Percentiles rank a stretch among this genome's conserved stretches.
These are phyloP conservation scores for Mungos mungo DNA, from an alignment of 2,113 vertebrate species.

Conservation along the genomic window DNA sequence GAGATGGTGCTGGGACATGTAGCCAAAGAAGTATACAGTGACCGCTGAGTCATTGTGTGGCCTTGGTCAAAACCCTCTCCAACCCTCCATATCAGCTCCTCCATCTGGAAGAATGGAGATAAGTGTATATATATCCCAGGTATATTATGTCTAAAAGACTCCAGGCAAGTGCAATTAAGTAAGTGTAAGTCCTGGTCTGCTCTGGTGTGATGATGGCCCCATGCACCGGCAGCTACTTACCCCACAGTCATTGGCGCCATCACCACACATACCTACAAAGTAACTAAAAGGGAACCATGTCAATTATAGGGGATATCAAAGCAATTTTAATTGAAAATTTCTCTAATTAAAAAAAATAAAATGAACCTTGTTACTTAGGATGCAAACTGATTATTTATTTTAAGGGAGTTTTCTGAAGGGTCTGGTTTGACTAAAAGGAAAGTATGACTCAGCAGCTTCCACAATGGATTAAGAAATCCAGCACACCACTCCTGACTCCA, in stretches of 20 bases:
- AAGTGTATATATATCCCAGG: not conserved
- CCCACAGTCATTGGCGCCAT: slow-evolving; percentile 90
- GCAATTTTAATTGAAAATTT: not conserved
- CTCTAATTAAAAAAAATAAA: slow-evolving; percentile 52
- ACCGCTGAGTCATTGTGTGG: not conserved
- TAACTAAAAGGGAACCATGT: slow-evolving; percentile 82
- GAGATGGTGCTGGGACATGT: not conserved
- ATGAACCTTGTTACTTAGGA: not conserved
- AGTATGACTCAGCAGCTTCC: not conserved
- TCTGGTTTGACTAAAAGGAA: not conserved
- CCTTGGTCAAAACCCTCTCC: slow-evolving; percentile 1
- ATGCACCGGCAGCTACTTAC: slow-evolving; percentile 79
- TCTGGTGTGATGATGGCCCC: not conserved
- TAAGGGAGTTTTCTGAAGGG: slow-evolving; percentile 6
- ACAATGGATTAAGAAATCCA: not conserved
- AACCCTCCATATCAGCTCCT: not conserved
- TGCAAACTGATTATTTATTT: not conserved
- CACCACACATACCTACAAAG: slow-evolving; percentile 90
- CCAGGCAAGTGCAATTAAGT: not conserved
- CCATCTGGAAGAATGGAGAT: not conserved
- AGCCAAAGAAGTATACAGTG: not conserved
- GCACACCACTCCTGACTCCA: not conserved
- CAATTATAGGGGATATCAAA: slow-evolving; percentile 34
- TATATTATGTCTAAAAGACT: not conserved
- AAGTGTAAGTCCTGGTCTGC: not conserved